Percentiles rank a stretch among this genome's conserved stretches.
Conservation (phyloP, 2,113 vertebrate genomes). For the Cricetomys ansorgei region DNA sequence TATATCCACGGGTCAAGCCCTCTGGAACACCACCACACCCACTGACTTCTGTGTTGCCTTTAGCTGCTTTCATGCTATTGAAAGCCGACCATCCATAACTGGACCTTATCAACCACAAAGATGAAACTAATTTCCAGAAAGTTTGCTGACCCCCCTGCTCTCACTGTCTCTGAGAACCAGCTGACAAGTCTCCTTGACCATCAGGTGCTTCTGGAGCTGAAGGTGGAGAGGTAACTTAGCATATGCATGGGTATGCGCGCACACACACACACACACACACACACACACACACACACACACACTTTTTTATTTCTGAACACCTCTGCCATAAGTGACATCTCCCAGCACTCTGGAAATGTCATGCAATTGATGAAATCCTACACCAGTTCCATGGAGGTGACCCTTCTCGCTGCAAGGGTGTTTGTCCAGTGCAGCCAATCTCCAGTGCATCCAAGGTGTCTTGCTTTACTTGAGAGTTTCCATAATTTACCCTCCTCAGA, state of each 20-base stretch:
- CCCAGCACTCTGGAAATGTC: neutral
- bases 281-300: rapidly evolving
- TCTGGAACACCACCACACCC: neutral
- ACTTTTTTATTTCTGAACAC: neutral
- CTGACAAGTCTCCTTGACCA: neutral
- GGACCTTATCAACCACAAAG: neutral
- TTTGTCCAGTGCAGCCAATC: rapidly evolving
- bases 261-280: neutral
- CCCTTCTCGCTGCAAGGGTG: rapidly evolving
- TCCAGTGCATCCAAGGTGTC: neutral
- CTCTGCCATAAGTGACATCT: neutral
- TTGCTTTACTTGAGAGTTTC: neutral
- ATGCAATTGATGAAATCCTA: neutral
- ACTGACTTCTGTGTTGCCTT: neutral
- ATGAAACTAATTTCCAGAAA: neutral
- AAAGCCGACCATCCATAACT: neutral
- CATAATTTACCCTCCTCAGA: neutral
- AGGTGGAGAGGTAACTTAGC: neutral
- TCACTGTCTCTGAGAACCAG: neutral
- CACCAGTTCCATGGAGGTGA: neutral
- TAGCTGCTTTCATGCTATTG: neutral
- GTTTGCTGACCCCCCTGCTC: neutral
- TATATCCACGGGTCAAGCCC: neutral
- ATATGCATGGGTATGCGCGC: rapidly evolving
- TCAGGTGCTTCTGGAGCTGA: neutral